Conservation (phyloP, 1,140 invertebrate genomes). For the Olivierus martensii region DNA sequence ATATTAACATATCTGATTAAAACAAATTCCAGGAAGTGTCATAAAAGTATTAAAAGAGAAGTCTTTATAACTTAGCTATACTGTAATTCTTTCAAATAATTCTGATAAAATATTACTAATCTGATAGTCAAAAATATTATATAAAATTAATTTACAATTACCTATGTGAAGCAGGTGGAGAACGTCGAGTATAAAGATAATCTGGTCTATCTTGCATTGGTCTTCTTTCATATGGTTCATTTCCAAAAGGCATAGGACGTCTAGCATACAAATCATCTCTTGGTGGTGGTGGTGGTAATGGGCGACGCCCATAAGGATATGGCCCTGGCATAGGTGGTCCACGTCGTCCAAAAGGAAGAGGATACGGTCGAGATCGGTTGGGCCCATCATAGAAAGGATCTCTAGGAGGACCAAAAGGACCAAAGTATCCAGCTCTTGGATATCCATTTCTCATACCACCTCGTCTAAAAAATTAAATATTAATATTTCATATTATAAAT, state of each 20-base stretch:
- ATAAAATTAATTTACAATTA: too few species aligned
- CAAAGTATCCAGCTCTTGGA: conserved; percentile 7
- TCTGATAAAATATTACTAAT: too few species aligned
- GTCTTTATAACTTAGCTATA: too few species aligned
- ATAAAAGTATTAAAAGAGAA: too few species aligned
- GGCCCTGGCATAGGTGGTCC: background rate
- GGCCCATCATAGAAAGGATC: conserved; percentile 13
- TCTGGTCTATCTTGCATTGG: conserved; percentile 7
- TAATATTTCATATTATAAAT: too few species aligned
- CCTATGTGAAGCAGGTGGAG: conserved; percentile 10
- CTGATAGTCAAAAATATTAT: too few species aligned
- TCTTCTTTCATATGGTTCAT: conserved; percentile 5
- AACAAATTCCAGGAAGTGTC: too few species aligned
- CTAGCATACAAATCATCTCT: conserved; percentile 13
- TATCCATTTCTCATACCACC: conserved; percentile 6
- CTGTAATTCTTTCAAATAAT: too few species aligned
- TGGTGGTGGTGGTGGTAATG: conserved; percentile 1
- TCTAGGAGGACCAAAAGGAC: conserved; percentile 5
- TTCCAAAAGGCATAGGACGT: conserved; percentile 1
- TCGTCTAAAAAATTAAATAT: background rate
- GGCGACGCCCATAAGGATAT: conserved; percentile 9
- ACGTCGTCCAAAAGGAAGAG: conserved; percentile 6
- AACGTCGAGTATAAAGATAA: conserved; percentile 11
- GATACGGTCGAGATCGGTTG: conserved; percentile 6
- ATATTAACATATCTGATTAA: too few species aligned